phyloP scores from a whole-genome alignment of 2,888 invertebrate genomes.

The Acholoe squamosa region DNA sequence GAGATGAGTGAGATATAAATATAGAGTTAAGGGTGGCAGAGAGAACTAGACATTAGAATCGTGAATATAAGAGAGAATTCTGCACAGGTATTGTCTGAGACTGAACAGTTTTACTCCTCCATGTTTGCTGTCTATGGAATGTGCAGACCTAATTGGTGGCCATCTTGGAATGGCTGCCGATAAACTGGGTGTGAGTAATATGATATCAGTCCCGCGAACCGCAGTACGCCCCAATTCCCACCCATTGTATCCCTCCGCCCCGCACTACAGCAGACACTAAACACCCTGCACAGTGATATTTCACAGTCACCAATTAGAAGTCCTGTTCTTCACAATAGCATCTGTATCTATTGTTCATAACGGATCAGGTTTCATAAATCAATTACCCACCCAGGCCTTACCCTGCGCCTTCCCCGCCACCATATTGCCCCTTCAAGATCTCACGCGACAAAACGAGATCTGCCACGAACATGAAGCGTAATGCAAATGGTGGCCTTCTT shows the following conservation, averaged over 20 bases:
- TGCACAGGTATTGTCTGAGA: background rate
- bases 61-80: background rate
- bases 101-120: background rate
- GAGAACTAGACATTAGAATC: background rate
- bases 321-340: background rate
- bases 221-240: background rate
- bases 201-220: background rate
- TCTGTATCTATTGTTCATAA: conserved; percentile 9
- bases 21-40: too few relatives aligned
- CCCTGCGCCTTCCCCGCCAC: background rate
- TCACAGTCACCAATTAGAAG: conserved; percentile 27
- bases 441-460: conserved; percentile 12
- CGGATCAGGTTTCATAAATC: conserved; percentile 49
- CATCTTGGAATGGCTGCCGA: background rate
- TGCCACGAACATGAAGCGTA: background rate
- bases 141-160: background rate
- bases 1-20: too few relatives aligned
- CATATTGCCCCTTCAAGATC: conserved; percentile 22
- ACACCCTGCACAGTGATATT: conserved; percentile 39
- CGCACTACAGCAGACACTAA: background rate
- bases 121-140: background rate
- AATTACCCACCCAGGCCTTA: conserved; percentile 1
- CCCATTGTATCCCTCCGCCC: background rate
- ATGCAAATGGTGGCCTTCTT: background rate
- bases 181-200: background rate